Evolutionary conservation across 2,888 invertebrate genomes (phyloP), one percentile per base, ranked within the genome.

Genomic region (Eristalis arbustorum): DNA sequence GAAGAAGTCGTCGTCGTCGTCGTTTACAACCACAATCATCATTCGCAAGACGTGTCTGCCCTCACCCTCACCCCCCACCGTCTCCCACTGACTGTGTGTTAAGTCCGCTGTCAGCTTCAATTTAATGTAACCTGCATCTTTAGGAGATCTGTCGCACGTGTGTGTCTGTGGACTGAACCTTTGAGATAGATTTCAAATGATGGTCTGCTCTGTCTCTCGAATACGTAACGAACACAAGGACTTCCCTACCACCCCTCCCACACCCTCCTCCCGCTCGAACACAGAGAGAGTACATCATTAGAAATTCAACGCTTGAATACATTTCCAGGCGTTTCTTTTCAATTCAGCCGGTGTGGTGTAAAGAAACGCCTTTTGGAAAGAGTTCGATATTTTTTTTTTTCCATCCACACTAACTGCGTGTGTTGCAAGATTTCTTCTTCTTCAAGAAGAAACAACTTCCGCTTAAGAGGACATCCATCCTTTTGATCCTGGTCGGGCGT

Each of bases 221-320:
- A 42, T 42, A 42, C 40, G 13, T 66, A 59, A 74, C 57, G 57
- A 64, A 31, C 31, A 31, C 31, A 31, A 31, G 31, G 10, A 1
- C 28, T 3, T 4, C 4, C 28, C 2, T 28, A 4, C 37, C 8
- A 11, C 37, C 37, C 10, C 34, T 10, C 14, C n/a, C 49, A 5
- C 49, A 8, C 14, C 25, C 22, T 37, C 34, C 0, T 8, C 31
- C 1, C 14, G 37, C 69, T 63, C 13, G 37, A 13, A 23, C 42
- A 6, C 25, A 37, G 31, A 31, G 31, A 31, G 31, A 31, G 31
- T 18, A 49, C 40, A 63, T 73, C 79, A 79, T 78, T 78, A 61
- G 62, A 61, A 73, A 79, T 79, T 73, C 67, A 73, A 73, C 59
- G 67, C 25, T 5, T 72, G 66, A 66, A 78, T 72, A 34, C 22